These are phyloP conservation scores for Drosophila stalkeri DNA, from an alignment of 2,888 invertebrate species.

Conservation along the genomic window DNA sequence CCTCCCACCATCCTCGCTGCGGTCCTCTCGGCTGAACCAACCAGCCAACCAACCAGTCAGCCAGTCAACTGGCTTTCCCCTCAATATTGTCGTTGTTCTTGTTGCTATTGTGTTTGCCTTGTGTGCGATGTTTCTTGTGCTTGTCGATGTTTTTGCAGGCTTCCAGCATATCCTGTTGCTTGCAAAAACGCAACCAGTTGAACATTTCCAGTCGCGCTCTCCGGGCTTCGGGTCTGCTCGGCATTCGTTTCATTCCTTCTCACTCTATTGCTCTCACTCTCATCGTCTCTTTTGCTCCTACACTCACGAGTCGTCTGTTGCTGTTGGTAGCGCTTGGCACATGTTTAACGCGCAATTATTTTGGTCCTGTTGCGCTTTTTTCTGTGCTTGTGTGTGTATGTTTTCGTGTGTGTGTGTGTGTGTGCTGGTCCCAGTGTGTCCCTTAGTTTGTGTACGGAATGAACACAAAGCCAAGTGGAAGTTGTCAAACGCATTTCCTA, in stretches of 20 bases:
- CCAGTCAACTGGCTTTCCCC: constrained; percentile 40
- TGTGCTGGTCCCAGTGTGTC: constrained; percentile 25
- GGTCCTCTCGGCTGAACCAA: constrained; percentile 19
- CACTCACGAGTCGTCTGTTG: constrained; percentile 50
- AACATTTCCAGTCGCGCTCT: constrained; percentile 72
- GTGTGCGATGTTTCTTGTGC: constrained; percentile 64
- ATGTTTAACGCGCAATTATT: constrained; percentile 80
- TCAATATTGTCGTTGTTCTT: constrained; percentile 26
- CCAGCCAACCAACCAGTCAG: constrained; percentile 37
- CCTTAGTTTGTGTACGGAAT: constrained; percentile 30
- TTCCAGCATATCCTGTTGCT: constrained; percentile 80
- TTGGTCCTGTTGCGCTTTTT: constrained; percentile 80
- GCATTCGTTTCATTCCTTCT: constrained; percentile 16
- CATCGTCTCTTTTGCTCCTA: constrained; percentile 9
- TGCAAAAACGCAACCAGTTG: constrained; percentile 77
- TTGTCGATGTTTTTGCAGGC: constrained; percentile 68
- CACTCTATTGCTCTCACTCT: constrained; percentile 4
- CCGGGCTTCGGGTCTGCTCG: constrained; percentile 50
- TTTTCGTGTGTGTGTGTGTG: constrained; percentile 37
- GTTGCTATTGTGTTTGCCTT: constrained; percentile 26
- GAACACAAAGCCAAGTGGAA: constrained; percentile 50
- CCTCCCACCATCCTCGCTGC: not conserved
- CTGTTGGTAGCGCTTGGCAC: constrained; percentile 64
- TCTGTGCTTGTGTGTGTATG: constrained; percentile 37
- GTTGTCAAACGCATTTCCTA: constrained; percentile 47